A percentile compares a stretch with the other conserved stretches of the same genome.
phyloP scores from a whole-genome alignment of 2,888 invertebrate genomes.

The Plagiodera versicolora region DNA sequence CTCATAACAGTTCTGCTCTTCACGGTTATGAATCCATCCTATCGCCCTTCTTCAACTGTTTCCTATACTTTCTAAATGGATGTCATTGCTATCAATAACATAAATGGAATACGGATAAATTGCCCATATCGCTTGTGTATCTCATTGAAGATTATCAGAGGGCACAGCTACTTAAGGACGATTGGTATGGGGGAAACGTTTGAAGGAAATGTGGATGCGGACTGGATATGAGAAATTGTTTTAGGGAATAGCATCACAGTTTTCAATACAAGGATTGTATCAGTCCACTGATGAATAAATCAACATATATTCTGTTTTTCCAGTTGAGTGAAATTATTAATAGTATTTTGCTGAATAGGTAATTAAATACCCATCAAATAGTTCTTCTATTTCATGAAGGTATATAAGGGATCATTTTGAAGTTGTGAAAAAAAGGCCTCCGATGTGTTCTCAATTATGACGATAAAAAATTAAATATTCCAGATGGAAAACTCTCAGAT shows the following conservation, averaged over 20 bases:
- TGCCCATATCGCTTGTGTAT: constrained; percentile 22
- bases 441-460: no score
- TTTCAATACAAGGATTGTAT: no score
- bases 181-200: constrained; percentile 17
- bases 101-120: constrained; percentile 31
- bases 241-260: not conserved
- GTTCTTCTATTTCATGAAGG: no score
- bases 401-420: no score
- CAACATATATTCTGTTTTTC: no score
- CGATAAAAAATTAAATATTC: no score
- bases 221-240: not conserved
- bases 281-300: no score
- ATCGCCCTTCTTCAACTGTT: constrained; percentile 22
- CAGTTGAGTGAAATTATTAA: no score
- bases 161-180: constrained; percentile 23
- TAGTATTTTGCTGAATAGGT: no score
- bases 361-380: no score
- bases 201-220: not conserved
- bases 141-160: constrained; percentile 21
- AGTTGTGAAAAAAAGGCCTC: no score
- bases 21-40: constrained; percentile 12
- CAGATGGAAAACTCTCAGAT: no score
- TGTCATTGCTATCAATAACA: constrained; percentile 30
- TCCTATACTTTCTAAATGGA: constrained; percentile 28
- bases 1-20: constrained; percentile 10